Percentiles rank a stretch among this genome's conserved stretches.
Conservation (phyloP, 1,140 invertebrate species). For the Ceratitis capitata region DNA sequence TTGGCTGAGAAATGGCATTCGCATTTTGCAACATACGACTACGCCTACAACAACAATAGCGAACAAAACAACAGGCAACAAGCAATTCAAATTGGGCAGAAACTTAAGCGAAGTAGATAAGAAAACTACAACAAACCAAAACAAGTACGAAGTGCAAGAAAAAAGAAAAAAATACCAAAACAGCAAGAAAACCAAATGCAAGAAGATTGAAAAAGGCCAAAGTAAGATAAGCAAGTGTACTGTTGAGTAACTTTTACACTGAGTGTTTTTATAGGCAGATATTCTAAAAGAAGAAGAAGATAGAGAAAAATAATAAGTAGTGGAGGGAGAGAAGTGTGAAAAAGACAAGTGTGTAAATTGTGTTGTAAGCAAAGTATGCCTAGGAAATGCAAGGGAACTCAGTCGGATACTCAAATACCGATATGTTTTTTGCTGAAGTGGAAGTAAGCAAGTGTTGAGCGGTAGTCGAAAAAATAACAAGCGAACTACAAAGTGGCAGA, state of each 20-base stretch:
- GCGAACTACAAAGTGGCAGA: no score
- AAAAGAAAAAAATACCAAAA: neutral
- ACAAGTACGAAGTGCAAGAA: neutral
- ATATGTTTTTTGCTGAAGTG: neutral
- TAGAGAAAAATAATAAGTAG: no score
- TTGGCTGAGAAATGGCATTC: neutral
- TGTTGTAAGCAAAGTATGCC: neutral
- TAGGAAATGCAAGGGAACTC: neutral
- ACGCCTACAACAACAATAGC: neutral
- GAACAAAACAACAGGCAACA: neutral
- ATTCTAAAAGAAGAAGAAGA: no score
- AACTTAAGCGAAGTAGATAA: neutral
- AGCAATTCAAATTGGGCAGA: neutral
- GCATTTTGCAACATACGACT: neutral
- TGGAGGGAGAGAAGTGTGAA: no score
- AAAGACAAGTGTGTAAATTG: no score
- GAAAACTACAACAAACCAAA: neutral
- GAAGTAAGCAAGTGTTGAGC: neutral
- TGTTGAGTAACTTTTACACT: neutral
- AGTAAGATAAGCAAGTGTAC: neutral
- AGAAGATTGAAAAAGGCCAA: no score
- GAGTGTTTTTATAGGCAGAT: no score
- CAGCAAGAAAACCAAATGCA: neutral
- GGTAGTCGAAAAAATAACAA: no score
- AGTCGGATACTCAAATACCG: neutral